These are phyloP conservation scores for Ips typographus DNA, from an alignment of 1,140 invertebrate species.

Conservation along the genomic window DNA sequence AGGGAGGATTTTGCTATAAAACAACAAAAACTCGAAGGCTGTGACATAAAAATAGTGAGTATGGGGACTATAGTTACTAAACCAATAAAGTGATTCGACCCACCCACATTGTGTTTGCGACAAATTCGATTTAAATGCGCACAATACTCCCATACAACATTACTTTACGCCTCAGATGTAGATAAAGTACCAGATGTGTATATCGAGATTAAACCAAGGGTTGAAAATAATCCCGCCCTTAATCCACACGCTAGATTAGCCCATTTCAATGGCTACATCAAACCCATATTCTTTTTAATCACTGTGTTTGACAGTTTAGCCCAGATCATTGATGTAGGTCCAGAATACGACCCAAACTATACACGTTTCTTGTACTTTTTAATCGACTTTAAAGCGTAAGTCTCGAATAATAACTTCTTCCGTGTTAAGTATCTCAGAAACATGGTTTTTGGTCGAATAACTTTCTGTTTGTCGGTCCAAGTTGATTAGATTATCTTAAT, in stretches of 20 bases:
- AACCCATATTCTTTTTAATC: slow-evolving; percentile 33
- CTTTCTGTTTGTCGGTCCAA: slow-evolving; percentile 2
- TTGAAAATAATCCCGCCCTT: slow-evolving; percentile 41
- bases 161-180: slow-evolving; percentile 27
- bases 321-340: slow-evolving; percentile 29
- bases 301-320: slow-evolving; percentile 39
- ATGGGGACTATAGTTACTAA: no score
- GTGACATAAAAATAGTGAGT: no score
- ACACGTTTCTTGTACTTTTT: slow-evolving; percentile 7
- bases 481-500: neutral
- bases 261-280: slow-evolving; percentile 35
- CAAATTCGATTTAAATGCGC: slow-evolving; percentile 29
- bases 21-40: no score
- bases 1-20: no score
- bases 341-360: neutral
- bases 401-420: neutral
- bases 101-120: slow-evolving; percentile 26
- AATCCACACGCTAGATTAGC: slow-evolving; percentile 40
- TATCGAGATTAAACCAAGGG: slow-evolving; percentile 39
- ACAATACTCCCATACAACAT: slow-evolving; percentile 18
- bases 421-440: neutral
- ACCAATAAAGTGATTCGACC: slow-evolving; percentile 3
- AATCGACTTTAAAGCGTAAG: slow-evolving; percentile 9
- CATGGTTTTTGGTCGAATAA: neutral
- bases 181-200: slow-evolving; percentile 38